These are phyloP conservation scores for Oreortyx pictus DNA, from an alignment of 2,797 vertebrate species.

Conservation along the genomic window DNA sequence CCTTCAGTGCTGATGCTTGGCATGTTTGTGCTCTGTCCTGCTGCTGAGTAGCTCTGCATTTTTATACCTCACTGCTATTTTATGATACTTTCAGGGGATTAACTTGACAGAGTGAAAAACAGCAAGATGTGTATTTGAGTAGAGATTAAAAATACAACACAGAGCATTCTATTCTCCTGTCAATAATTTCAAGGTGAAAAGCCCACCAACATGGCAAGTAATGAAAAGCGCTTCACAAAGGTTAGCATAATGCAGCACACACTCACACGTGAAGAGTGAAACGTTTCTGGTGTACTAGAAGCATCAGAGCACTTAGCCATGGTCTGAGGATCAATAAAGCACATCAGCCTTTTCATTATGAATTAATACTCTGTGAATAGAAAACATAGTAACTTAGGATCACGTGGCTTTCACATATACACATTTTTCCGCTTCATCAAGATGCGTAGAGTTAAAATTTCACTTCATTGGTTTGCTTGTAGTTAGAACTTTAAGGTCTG, in stretches of 20 bases:
- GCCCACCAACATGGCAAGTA: background rate
- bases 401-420: fast-evolving
- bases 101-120: conserved; percentile 51
- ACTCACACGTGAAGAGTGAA: background rate
- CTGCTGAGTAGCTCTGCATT: background rate
- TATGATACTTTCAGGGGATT: conserved; percentile 58
- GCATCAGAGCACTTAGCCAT: conserved; percentile 9
- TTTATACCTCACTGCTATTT: background rate
- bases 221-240: conserved; percentile 50
- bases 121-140: conserved; percentile 61
- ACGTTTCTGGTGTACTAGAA: conserved; percentile 24
- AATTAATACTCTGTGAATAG: conserved; percentile 29
- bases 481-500: background rate
- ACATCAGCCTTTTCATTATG: conserved; percentile 50
- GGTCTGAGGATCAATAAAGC: conserved; percentile 69
- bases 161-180: conserved; percentile 49
- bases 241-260: conserved; percentile 55
- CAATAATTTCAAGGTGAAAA: conserved; percentile 75
- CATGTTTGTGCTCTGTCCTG: background rate
- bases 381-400: background rate
- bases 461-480: background rate
- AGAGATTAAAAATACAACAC: conserved; percentile 72
- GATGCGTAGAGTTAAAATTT: background rate
- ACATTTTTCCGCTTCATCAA: background rate
- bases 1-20: background rate